Conservation (phyloP, 1,140 invertebrate species). For the Cardiocondyla obscurior region DNA sequence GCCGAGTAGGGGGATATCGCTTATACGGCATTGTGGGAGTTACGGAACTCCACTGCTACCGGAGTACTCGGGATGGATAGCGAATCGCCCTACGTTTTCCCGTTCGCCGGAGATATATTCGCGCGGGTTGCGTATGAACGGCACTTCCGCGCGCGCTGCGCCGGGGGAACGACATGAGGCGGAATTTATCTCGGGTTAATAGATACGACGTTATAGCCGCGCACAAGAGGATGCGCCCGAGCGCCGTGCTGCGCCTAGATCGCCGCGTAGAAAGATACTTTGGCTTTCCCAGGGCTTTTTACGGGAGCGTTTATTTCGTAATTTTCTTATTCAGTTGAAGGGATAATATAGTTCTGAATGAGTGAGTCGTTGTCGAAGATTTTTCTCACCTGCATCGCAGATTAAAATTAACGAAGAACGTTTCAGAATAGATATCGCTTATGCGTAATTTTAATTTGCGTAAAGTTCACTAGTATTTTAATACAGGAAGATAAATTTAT, state of each 20-base stretch:
- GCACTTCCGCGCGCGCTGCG: conserved; percentile 30
- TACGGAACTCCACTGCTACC: conserved; percentile 58
- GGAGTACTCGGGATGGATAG: conserved; percentile 49
- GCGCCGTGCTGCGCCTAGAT: background rate
- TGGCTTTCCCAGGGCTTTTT: background rate
- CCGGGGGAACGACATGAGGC: conserved; percentile 33
- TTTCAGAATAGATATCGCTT: background rate
- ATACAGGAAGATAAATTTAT: background rate
- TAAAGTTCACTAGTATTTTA: background rate
- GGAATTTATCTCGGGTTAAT: conserved; percentile 53
- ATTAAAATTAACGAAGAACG: too few relatives aligned
- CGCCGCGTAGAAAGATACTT: background rate
- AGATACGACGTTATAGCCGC: conserved; percentile 36
- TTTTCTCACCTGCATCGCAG: too few relatives aligned
- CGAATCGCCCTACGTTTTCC: conserved; percentile 54
- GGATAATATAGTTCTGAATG: background rate
- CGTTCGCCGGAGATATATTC: conserved; percentile 48
- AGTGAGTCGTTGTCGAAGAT: background rate
- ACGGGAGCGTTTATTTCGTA: background rate
- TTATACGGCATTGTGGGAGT: conserved; percentile 74
- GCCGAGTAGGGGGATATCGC: conserved; percentile 20
- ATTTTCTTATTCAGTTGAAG: background rate
- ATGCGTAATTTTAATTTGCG: background rate
- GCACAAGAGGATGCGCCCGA: background rate
- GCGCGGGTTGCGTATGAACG: conserved; percentile 38